Conservation (phyloP, 2,113 vertebrate species). For the Chauna torquata region DNA sequence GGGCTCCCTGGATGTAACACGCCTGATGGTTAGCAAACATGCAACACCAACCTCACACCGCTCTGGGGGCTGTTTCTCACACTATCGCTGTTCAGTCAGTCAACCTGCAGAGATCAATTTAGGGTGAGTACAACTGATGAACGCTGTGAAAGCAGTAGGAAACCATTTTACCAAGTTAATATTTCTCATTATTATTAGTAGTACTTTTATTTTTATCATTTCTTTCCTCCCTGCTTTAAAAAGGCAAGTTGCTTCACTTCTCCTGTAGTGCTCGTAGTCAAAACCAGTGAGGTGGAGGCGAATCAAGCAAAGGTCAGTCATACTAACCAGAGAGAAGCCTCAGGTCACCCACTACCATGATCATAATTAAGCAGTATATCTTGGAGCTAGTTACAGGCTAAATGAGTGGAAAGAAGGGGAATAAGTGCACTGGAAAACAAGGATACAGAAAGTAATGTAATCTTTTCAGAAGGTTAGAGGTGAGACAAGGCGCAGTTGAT, state of each 20-base stretch:
- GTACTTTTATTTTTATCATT: background rate
- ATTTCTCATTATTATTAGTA: background rate
- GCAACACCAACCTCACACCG: background rate
- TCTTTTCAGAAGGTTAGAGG: background rate
- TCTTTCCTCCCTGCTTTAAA: background rate
- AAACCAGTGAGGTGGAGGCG: background rate
- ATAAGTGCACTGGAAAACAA: conserved; percentile 1
- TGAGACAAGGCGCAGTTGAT: background rate
- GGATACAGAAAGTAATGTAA: background rate
- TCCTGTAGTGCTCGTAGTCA: background rate
- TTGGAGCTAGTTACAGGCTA: conserved; percentile 32
- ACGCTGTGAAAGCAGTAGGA: background rate
- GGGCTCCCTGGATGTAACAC: background rate
- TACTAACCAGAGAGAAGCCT: conserved; percentile 34
- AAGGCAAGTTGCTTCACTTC: background rate
- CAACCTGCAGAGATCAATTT: background rate
- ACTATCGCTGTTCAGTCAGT: background rate
- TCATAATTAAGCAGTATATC: conserved; percentile 38
- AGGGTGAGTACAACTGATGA: background rate
- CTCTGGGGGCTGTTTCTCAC: background rate
- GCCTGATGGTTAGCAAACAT: background rate
- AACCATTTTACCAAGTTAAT: background rate
- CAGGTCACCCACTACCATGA: background rate
- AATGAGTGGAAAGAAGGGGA: background rate
- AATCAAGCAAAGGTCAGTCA: conserved; percentile 48